phyloP scores from a whole-genome alignment of 2,797 vertebrate genomes.

The Babyrousa celebensis region DNA sequence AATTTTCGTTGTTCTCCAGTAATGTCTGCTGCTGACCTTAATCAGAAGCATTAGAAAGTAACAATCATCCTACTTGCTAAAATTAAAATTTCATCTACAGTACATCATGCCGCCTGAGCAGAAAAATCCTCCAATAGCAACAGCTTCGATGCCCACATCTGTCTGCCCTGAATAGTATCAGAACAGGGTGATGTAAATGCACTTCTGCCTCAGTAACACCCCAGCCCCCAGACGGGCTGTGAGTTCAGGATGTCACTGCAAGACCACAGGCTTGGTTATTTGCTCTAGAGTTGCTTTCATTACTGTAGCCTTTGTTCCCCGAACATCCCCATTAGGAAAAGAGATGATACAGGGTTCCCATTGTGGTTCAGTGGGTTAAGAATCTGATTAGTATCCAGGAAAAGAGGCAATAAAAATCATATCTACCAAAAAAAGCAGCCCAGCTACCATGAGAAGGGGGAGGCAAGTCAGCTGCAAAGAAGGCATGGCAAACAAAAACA shows the following conservation, averaged over 20 bases:
- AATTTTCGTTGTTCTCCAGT: slow-evolving; percentile 57
- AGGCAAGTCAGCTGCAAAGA: slow-evolving; percentile 18
- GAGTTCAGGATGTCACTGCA: background rate
- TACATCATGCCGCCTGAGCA: slow-evolving; percentile 53
- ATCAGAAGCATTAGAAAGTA: slow-evolving; percentile 73
- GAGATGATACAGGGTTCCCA: background rate
- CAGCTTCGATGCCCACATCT: slow-evolving; percentile 67
- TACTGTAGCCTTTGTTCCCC: background rate
- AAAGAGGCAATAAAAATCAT: slow-evolving; percentile 57
- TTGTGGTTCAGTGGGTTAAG: no score
- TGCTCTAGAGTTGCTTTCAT: slow-evolving; percentile 16
- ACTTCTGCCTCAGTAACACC: background rate
- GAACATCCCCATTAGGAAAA: slow-evolving; percentile 52
- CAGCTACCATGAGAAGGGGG: slow-evolving; percentile 14
- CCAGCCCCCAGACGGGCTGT: background rate
- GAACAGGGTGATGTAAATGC: background rate
- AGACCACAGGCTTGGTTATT: background rate
- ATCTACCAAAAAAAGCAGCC: slow-evolving; percentile 53
- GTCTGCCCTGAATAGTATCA: slow-evolving; percentile 67
- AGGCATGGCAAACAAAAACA: background rate
- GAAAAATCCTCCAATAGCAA: slow-evolving; percentile 70
- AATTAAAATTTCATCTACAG: slow-evolving; percentile 75
- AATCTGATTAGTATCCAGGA: no score
- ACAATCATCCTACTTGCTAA: slow-evolving; percentile 77
- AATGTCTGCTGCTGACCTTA: slow-evolving; percentile 68